These are phyloP conservation scores for Campylorhamphus procurvoides DNA, from an alignment of 2,113 vertebrate genomes.

Conservation along the genomic window DNA sequence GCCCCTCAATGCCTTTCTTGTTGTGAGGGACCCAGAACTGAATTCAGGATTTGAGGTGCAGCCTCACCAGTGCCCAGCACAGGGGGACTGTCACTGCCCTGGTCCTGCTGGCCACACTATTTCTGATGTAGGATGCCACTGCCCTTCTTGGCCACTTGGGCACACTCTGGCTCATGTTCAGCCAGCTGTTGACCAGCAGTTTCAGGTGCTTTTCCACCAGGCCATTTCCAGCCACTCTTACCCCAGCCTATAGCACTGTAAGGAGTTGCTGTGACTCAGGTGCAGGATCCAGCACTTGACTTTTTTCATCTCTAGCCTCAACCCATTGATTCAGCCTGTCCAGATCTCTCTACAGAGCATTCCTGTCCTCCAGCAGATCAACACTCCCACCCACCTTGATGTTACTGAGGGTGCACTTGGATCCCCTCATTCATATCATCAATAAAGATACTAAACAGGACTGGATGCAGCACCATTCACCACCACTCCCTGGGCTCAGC, in stretches of 20 bases:
- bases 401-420: neutral
- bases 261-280: neutral
- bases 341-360: neutral
- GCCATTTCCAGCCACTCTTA: neutral
- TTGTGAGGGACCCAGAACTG: neutral
- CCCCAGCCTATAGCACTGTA: neutral
- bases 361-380: neutral
- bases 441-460: neutral
- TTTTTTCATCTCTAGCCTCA: neutral
- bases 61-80: neutral
- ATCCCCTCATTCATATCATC: neutral
- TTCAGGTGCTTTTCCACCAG: neutral
- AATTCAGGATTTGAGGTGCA: accelerated
- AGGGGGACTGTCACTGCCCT: neutral
- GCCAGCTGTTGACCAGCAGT: neutral
- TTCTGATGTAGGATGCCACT: neutral
- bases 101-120: neutral
- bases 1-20: neutral
- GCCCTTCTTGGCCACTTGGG: neutral
- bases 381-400: neutral
- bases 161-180: neutral
- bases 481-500: neutral
- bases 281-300: neutral
- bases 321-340: neutral
- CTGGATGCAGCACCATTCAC: too few species aligned